Evolutionary conservation across 2,888 invertebrate genomes (phyloP).

Genomic region (Operophtera brumata): DNA sequence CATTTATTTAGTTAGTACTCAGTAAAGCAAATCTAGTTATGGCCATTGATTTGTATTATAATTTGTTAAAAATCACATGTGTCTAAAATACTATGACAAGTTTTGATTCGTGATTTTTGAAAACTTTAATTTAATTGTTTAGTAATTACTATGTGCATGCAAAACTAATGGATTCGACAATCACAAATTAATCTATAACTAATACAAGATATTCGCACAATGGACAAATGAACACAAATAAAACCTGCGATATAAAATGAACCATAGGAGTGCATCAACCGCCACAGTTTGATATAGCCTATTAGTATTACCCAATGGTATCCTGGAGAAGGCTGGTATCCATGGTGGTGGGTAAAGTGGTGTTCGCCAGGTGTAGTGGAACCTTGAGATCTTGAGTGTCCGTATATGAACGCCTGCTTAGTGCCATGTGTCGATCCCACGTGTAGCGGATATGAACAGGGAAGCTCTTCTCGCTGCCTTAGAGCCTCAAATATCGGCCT

Average conservation of each 20-base stretch:
- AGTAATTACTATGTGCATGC: constrained; percentile 51
- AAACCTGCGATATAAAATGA: constrained; percentile 50
- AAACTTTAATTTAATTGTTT: neutral
- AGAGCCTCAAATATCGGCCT: constrained; percentile 97
- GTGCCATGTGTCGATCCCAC: constrained; percentile 86
- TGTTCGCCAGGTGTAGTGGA: constrained; percentile 83
- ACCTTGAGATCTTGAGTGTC: constrained; percentile 82
- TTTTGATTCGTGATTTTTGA: neutral
- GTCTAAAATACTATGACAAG: constrained; percentile 18
- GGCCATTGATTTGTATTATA: constrained; percentile 1
- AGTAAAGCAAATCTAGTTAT: neutral
- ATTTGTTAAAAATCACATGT: constrained; percentile 15
- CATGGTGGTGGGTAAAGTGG: constrained; percentile 83
- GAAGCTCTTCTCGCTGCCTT: constrained; percentile 93
- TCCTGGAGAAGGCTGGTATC: constrained; percentile 86
- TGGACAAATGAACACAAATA: constrained; percentile 50
- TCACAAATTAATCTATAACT: constrained; percentile 49
- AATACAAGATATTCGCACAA: constrained; percentile 51
- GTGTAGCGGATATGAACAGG: constrained; percentile 94
- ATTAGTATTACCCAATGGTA: constrained; percentile 87
- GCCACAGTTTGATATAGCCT: constrained; percentile 65
- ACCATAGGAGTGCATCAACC: constrained; percentile 52
- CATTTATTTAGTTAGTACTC: constrained; percentile 22
- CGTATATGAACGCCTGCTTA: constrained; percentile 81
- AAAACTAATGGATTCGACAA: constrained; percentile 53